Conservation (phyloP, 2,113 vertebrate species). For the Rana temporaria region DNA sequence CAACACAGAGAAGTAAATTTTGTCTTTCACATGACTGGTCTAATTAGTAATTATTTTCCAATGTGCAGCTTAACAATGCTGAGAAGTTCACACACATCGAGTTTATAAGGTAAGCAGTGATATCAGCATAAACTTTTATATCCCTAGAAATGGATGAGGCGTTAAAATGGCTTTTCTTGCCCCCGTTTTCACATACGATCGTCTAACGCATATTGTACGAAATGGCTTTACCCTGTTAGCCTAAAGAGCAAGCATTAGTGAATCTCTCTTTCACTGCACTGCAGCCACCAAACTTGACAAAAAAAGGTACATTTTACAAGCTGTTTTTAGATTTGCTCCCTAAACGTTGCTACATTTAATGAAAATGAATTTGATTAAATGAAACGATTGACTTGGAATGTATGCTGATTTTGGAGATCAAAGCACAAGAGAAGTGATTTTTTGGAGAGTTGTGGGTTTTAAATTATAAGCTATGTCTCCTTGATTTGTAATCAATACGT, state of each 20-base stretch:
- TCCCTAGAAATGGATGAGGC: conserved; percentile 4
- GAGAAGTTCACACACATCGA: background rate
- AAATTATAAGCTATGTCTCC: conserved; percentile 42
- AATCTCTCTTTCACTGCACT: conserved; percentile 37
- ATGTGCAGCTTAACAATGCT: conserved; percentile 18
- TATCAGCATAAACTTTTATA: conserved; percentile 4
- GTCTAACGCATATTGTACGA: background rate
- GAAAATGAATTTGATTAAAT: conserved; percentile 56
- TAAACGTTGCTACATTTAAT: conserved; percentile 48
- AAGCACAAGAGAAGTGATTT: conserved; percentile 35
- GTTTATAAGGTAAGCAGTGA: conserved; percentile 13
- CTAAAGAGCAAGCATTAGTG: conserved; percentile 2
- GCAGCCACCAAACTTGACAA: conserved; percentile 26
- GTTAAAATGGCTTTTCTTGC: background rate
- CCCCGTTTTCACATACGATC: background rate
- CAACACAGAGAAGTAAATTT: background rate
- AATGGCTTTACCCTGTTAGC: conserved; percentile 31
- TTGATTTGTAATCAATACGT: conserved; percentile 55
- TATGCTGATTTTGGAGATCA: conserved; percentile 50
- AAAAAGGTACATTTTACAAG: conserved; percentile 26
- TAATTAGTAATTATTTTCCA: conserved; percentile 40
- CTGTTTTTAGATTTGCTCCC: conserved; percentile 54
- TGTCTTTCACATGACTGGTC: conserved; percentile 22
- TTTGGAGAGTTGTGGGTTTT: conserved; percentile 17
- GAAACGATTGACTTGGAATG: conserved; percentile 45